Percentiles rank a stretch among this genome's conserved stretches.
phyloP scores from a whole-genome alignment of 2,797 vertebrate genomes.

The Phataginus tetradactyla region DNA sequence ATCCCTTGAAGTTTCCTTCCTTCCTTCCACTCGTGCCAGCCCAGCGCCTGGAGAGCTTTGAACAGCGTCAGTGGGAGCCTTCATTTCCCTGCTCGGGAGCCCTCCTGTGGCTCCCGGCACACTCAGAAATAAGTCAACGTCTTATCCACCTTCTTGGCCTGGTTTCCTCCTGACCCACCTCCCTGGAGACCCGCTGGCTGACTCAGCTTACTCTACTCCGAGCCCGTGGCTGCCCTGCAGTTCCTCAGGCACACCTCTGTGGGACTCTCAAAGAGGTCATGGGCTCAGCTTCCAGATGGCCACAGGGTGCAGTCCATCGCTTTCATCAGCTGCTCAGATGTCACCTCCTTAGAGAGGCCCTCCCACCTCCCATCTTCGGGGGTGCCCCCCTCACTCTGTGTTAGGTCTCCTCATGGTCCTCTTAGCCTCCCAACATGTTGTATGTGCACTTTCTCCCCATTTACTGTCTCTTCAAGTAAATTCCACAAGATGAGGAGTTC shows the following conservation, averaged over 20 bases:
- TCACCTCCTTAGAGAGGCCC: background rate
- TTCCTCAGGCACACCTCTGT: background rate
- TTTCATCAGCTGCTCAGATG: background rate
- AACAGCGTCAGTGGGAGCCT: too few relatives aligned
- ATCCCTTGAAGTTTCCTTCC: background rate
- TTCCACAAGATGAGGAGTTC: background rate
- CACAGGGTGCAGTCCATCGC: accelerated
- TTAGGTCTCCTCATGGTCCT: background rate
- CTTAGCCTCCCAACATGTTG: background rate
- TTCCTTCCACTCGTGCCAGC: background rate
- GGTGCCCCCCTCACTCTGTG: background rate
- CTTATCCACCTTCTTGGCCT: background rate
- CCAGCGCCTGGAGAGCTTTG: background rate
- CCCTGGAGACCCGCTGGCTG: too few relatives aligned
- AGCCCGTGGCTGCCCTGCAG: accelerated
- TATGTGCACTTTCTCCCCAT: background rate
- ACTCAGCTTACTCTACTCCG: background rate
- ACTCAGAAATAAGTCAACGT: background rate
- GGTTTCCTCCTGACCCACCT: background rate
- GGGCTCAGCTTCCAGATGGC: accelerated
- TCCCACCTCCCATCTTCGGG: background rate
- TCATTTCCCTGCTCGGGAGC: background rate
- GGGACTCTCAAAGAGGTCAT: background rate
- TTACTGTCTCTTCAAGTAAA: background rate
- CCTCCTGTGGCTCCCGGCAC: background rate